Conservation (phyloP, 53 echinoderm and acorn worm species). For the Astropecten irregularis region DNA sequence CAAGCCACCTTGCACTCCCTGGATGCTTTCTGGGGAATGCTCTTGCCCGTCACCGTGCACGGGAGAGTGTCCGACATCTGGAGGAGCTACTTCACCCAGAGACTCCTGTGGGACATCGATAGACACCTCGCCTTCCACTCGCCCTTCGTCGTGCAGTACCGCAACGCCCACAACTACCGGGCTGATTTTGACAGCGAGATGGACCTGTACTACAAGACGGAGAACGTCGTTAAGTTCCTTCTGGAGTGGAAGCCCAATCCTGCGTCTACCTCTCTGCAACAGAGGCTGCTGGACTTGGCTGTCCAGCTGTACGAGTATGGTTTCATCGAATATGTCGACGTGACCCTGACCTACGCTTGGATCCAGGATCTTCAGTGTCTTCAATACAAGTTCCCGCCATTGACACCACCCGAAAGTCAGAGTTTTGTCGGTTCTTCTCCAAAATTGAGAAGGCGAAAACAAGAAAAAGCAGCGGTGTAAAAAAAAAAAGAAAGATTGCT, state of each 20-base stretch:
- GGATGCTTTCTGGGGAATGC: slow-evolving; percentile 21
- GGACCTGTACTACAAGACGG: slow-evolving; percentile 21
- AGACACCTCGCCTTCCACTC: slow-evolving; percentile 1
- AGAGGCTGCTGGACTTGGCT: not conserved
- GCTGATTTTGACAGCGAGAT: slow-evolving; percentile 28
- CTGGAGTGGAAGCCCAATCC: not conserved
- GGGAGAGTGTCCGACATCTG: slow-evolving; percentile 21
- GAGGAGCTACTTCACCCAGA: slow-evolving; percentile 26
- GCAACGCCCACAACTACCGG: slow-evolving; percentile 30
- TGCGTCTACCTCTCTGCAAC: not conserved
- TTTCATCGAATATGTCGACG: not conserved
- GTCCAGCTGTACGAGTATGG: slow-evolving; percentile 2
- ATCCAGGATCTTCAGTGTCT: slow-evolving; percentile 18
- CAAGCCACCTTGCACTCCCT: not conserved
- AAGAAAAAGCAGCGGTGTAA: too few species aligned
- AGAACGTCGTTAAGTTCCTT: not conserved
- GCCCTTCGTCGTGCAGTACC: slow-evolving; percentile 12
- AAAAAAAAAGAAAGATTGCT: too few species aligned
- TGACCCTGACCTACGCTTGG: slow-evolving; percentile 1
- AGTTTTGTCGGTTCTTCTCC: too few species aligned
- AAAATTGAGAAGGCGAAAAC: too few species aligned
- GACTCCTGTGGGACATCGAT: slow-evolving; percentile 19
- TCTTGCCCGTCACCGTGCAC: slow-evolving; percentile 10
- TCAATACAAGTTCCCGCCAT: not conserved
- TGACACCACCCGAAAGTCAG: too few species aligned